phyloP scores from a whole-genome alignment of 1,140 invertebrate species.

The Steinernema feltiae region DNA sequence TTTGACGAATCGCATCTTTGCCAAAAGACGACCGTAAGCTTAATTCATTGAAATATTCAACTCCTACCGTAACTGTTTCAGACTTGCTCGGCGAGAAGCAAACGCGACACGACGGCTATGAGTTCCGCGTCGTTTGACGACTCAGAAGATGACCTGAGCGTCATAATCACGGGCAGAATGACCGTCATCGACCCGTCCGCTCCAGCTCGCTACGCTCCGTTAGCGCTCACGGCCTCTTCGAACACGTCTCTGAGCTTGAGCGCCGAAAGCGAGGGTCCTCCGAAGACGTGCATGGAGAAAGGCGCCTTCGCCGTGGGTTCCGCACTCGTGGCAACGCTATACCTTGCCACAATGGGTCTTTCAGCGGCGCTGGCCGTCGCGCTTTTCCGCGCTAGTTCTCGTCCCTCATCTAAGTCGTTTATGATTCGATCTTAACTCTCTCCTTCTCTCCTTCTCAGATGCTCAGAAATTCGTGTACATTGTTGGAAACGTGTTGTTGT shows the following conservation, averaged over 20 bases:
- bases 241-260: not conserved
- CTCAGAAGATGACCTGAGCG: constrained; percentile 3
- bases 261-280: not conserved
- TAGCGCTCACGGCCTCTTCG: not conserved
- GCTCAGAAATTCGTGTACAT: not conserved
- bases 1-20: not conserved
- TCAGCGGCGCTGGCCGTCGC: constrained; percentile 1
- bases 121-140: not conserved
- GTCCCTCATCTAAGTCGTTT: not conserved
- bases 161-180: not conserved
- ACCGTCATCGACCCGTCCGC: not conserved
- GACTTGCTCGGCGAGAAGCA: not conserved
- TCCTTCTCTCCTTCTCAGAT: not conserved
- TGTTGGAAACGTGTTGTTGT: constrained; percentile 6
- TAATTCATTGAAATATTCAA: not conserved
- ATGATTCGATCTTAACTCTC: not conserved
- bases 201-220: not conserved
- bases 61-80: constrained; percentile 8
- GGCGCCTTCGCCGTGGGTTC: constrained; percentile 1
- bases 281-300: not conserved
- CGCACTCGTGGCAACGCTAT: not conserved
- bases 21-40: not conserved
- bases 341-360: not conserved
- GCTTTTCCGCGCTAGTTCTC: not conserved
- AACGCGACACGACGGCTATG: not conserved